Evolutionary conservation across 2,113 vertebrate species (phyloP).

Genomic region (Sorex fumeus): DNA sequence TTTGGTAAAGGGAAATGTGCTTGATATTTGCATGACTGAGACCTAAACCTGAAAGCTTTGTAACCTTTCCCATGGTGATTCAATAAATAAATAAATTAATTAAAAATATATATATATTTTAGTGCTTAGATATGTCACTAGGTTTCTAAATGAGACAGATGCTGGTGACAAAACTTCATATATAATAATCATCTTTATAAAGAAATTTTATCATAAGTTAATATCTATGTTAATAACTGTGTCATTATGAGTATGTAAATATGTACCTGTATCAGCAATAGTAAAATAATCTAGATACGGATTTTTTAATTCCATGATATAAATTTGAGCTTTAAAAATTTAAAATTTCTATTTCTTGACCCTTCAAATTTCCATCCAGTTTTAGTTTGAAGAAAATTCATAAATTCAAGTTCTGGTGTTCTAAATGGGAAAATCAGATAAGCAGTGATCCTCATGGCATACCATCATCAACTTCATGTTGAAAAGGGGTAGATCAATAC

Average conservation of each 20-base stretch:
- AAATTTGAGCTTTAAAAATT: neutral
- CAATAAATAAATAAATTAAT: too few relatives aligned
- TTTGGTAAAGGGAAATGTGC: too few relatives aligned
- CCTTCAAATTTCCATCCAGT: conserved; percentile 13
- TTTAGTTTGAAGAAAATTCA: neutral
- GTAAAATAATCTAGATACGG: neutral
- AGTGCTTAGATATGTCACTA: neutral
- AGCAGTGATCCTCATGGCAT: neutral
- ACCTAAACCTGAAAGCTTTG: too few relatives aligned
- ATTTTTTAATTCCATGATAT: neutral
- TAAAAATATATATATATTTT: too few relatives aligned
- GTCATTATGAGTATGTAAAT: neutral
- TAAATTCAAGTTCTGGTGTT: neutral
- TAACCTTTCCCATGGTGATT: too few relatives aligned
- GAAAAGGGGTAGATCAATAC: neutral
- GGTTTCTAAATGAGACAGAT: neutral
- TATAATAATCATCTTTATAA: neutral
- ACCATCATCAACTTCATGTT: neutral
- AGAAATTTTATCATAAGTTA: neutral
- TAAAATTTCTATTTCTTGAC: neutral
- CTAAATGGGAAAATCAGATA: neutral
- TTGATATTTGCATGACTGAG: too few relatives aligned
- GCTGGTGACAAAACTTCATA: neutral
- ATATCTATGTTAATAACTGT: neutral
- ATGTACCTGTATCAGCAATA: neutral